phyloP scores from a whole-genome alignment of 2,797 vertebrate species.

The Apogon talboti region DNA sequence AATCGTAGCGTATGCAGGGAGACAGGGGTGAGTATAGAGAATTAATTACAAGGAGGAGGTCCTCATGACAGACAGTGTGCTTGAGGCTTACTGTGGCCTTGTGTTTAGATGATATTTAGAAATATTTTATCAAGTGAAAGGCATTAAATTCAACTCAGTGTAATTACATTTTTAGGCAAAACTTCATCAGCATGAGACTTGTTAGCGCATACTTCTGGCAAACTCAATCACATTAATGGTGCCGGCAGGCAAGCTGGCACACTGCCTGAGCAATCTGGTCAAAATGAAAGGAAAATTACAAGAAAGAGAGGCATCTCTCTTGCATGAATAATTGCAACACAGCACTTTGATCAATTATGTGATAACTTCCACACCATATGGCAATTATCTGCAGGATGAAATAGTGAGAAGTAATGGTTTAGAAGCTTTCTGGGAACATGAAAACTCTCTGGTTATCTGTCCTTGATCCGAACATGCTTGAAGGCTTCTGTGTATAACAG shows the following conservation, averaged over 20 bases:
- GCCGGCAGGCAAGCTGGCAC: conserved; percentile 70
- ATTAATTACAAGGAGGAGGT: conserved; percentile 8
- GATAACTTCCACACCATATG: conserved; percentile 69
- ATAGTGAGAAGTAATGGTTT: conserved; percentile 47
- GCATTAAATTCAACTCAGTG: conserved; percentile 58
- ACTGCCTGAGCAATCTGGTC: conserved; percentile 64
- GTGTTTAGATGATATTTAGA: conserved; percentile 43
- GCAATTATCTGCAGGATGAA: conserved; percentile 65
- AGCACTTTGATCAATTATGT: conserved; percentile 73
- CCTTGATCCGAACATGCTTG: conserved; percentile 43
- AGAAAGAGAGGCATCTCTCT: conserved; percentile 55
- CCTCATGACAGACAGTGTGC: conserved; percentile 17
- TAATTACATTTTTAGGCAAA: conserved; percentile 72
- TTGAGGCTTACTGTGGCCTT: conserved; percentile 37
- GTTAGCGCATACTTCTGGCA: conserved; percentile 74
- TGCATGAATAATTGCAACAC: conserved; percentile 58
- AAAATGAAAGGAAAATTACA: conserved; percentile 64
- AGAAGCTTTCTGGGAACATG: conserved; percentile 44
- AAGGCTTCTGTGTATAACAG: conserved; percentile 30
- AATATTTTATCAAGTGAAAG: conserved; percentile 63
- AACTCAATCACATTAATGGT: conserved; percentile 71
- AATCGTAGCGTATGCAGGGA: conserved; percentile 7
- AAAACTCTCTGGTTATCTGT: conserved; percentile 50
- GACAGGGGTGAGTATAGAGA: conserved; percentile 13
- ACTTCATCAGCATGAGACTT: conserved; percentile 72